Percentiles rank a stretch among this genome's conserved stretches.
These are phyloP conservation scores for Cecropterus lyciades DNA, from an alignment of 1,140 invertebrate species.

Conservation along the genomic window DNA sequence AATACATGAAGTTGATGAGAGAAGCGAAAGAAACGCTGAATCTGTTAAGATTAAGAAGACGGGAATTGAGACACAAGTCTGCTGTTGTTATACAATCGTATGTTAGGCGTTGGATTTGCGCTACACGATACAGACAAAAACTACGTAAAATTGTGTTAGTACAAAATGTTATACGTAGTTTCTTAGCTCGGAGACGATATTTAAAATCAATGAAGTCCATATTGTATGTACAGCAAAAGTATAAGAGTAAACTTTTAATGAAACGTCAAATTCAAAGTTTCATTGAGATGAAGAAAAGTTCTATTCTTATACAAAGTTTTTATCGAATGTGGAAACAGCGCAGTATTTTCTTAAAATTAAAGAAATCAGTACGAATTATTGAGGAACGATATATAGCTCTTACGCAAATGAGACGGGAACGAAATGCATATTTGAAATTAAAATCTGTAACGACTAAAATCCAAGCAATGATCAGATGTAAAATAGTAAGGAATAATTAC, in stretches of 20 bases:
- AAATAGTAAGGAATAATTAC: conserved; percentile 8
- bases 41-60: conserved; percentile 46
- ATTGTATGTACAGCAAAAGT: conserved; percentile 76
- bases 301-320: conserved; percentile 72
- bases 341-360: conserved; percentile 47
- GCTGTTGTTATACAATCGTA: conserved; percentile 70
- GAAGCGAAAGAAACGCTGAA: conserved; percentile 54
- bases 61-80: conserved; percentile 48
- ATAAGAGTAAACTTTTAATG: conserved; percentile 71
- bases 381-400: conserved; percentile 70
- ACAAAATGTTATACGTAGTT: conserved; percentile 59
- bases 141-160: conserved; percentile 54
- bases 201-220: conserved; percentile 58
- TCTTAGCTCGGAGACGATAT: conserved; percentile 56
- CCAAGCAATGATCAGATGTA: conserved; percentile 52
- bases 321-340: conserved; percentile 71
- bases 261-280: conserved; percentile 62
- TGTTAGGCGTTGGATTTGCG: conserved; percentile 74
- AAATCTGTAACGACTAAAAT: conserved; percentile 56
- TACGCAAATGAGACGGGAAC: conserved; percentile 67
- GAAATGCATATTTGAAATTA: conserved; percentile 65
- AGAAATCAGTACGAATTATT: conserved; percentile 52
- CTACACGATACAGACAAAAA: conserved; percentile 54
- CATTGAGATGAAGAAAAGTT: conserved; percentile 47
- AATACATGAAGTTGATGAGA: conserved; percentile 59